A percentile compares a stretch with the other conserved stretches of the same genome.
Evolutionary conservation across 2,113 vertebrate genomes (phyloP).

Genomic region (Hipposideros armiger): DNA sequence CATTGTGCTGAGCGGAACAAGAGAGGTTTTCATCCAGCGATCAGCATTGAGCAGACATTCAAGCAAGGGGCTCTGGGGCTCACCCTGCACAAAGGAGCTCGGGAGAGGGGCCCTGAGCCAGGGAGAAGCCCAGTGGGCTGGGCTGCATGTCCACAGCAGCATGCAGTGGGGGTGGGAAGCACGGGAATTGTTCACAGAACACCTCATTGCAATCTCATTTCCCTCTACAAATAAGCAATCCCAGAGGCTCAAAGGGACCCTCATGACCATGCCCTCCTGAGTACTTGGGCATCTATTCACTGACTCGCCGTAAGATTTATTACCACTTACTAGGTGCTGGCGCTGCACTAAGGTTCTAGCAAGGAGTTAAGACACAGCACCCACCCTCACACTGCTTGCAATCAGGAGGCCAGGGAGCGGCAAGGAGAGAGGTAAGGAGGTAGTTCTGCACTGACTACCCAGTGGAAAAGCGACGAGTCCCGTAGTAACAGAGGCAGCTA

Average conservation of each 20-base stretch:
- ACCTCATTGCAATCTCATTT: neutral
- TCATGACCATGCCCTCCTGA: neutral
- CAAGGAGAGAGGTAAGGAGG: neutral
- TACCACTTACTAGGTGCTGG: neutral
- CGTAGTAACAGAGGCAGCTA: neutral
- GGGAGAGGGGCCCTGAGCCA: neutral
- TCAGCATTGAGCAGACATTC: conserved; percentile 8
- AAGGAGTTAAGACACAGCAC: neutral
- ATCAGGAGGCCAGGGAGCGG: neutral
- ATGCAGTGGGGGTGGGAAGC: neutral
- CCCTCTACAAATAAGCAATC: neutral
- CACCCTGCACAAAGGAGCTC: neutral
- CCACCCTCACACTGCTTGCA: neutral
- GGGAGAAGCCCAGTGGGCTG: neutral
- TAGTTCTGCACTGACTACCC: neutral
- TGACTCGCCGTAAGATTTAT: neutral
- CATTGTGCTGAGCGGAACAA: conserved; percentile 80
- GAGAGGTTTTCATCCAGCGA: conserved; percentile 73
- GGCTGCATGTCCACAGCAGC: neutral
- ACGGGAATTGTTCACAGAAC: neutral
- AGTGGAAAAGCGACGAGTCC: neutral
- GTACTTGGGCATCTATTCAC: neutral
- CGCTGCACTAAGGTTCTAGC: neutral
- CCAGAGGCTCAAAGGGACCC: neutral
- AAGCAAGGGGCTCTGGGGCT: neutral